A percentile compares a stretch with the other conserved stretches of the same genome.
Evolutionary conservation across 2,113 vertebrate species (phyloP).

Genomic region (Lamprologus ornatipinnis): DNA sequence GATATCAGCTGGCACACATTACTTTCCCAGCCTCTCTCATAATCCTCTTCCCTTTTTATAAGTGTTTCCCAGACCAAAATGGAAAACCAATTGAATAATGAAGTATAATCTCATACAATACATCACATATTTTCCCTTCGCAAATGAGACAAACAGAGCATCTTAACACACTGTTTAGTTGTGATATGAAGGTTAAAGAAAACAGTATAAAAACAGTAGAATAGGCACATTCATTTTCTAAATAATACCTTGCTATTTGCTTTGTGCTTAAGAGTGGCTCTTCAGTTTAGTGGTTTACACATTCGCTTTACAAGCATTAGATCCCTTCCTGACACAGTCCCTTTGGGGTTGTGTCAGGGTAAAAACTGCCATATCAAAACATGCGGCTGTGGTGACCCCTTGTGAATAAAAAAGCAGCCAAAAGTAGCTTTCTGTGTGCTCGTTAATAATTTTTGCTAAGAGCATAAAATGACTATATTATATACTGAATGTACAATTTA

Average conservation of each 20-base stretch:
- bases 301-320: not conserved
- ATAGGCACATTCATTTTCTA: not conserved
- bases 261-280: not conserved
- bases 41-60: conserved; percentile 16
- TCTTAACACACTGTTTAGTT: conserved; percentile 3
- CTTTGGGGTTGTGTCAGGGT: not conserved
- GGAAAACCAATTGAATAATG: conserved; percentile 42
- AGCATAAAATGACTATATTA: not conserved
- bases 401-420: not conserved
- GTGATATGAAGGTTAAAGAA: not conserved
- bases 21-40: conserved; percentile 49
- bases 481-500: not conserved
- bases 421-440: not conserved
- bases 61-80: conserved; percentile 45
- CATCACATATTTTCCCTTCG: not conserved
- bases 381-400: not conserved
- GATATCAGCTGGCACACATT: conserved; percentile 41
- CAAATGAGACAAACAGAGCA: conserved; percentile 29
- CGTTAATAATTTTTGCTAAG: not conserved
- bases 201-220: not conserved
- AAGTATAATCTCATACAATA: conserved; percentile 32
- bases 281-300: not conserved
- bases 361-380: not conserved
- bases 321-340: not conserved
- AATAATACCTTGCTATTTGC: not conserved